Percentiles rank a stretch among this genome's conserved stretches.
These are phyloP conservation scores for Petaurus breviceps DNA, from an alignment of 2,113 vertebrate genomes.

Conservation along the genomic window DNA sequence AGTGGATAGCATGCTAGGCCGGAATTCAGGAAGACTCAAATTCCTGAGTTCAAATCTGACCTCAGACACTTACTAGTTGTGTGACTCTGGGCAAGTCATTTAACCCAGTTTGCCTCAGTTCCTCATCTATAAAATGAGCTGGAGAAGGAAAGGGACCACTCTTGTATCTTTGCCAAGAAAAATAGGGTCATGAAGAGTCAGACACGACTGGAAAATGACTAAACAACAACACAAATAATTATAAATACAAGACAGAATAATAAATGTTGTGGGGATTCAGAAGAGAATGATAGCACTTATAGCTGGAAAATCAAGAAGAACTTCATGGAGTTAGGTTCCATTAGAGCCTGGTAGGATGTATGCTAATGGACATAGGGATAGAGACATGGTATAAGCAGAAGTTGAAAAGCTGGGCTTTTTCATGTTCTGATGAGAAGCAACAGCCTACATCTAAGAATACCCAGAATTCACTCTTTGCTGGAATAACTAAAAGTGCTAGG, in stretches of 20 bases:
- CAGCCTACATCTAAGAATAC: rapidly evolving
- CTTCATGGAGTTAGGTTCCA: not conserved
- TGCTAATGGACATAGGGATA: not conserved
- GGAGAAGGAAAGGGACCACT: not conserved
- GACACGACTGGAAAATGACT: not conserved
- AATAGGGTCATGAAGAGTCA: too few relatives aligned
- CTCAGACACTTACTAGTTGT: not conserved
- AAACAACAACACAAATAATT: not conserved
- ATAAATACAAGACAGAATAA: not conserved
- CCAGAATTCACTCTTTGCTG: not conserved
- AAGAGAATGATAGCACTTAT: not conserved
- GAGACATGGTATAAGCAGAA: not conserved
- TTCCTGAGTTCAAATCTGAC: not conserved
- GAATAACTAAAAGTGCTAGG: rapidly evolving
- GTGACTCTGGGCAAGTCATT: not conserved
- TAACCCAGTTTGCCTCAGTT: not conserved
- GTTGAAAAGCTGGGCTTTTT: not conserved
- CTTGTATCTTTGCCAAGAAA: too few relatives aligned
- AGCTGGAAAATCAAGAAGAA: not conserved
- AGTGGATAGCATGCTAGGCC: not conserved
- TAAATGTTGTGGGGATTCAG: not conserved
- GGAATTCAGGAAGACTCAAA: not conserved
- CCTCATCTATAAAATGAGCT: not conserved
- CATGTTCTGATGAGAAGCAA: not conserved
- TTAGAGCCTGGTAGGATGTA: not conserved